Base-by-base conservation (phyloP, 1,140 invertebrate genomes). In the Nasonia vitripennis region DNA sequence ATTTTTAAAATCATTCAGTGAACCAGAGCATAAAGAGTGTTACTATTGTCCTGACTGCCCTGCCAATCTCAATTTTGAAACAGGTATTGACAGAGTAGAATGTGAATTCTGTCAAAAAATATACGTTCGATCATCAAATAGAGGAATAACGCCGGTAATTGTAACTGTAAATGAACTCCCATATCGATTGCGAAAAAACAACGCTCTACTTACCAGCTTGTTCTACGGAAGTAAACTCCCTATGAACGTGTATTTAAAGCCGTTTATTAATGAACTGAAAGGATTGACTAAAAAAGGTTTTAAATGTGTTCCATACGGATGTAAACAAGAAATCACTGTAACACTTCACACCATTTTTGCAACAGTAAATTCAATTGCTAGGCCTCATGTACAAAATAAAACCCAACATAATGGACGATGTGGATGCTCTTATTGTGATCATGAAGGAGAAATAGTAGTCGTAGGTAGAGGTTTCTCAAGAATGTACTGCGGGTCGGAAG, bases 401-500 rank as follows among this genome's bases (percentile, higher is more conserved):
- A n/a, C n/a, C n/a, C n/a, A n/a, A n/a, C n/a, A n/a, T n/a, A n/a
- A n/a, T n/a, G n/a, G n/a, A n/a, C n/a, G n/a, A n/a, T n/a, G n/a
- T n/a, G n/a, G n/a, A n/a, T n/a, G n/a, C n/a, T n/a, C n/a, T n/a
- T n/a, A n/a, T n/a, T n/a, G n/a, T n/a, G n/a, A n/a, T n/a, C n/a
- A n/a, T n/a, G n/a, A n/a, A n/a, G n/a, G n/a, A n/a, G n/a, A n/a
- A n/a, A n/a, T n/a, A n/a, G n/a, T n/a, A n/a, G n/a, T 31, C 1
- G 78, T 86, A 14, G 79, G 82, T 48, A 70, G 77, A 37, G 87
- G 85, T 27, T 20, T 27, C 37, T 55, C 85, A 37, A 78, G 85
- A 6, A 77, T 86, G 20, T 87, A 86, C 41, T 9, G 55, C 10
- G 80, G 45, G 0, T 23, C 34, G 11, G 41, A 0, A n/a, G 0